phyloP scores from a whole-genome alignment of 2,888 invertebrate species.

The Rhyacophila evoluta region DNA sequence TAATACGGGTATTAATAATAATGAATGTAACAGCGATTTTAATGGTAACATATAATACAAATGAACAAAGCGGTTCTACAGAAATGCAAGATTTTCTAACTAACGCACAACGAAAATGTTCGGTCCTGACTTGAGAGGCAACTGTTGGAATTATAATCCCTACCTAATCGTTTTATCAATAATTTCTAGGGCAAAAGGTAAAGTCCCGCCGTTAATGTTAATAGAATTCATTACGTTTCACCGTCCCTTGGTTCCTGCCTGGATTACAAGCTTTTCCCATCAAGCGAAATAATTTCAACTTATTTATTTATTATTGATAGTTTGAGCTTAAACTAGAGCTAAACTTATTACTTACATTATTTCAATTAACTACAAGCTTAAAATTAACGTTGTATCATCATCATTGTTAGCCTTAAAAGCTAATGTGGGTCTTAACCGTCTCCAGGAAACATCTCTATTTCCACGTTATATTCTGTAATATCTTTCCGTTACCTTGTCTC shows the following conservation, averaged over 20 bases:
- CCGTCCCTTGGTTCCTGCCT: background rate
- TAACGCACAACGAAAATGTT: background rate
- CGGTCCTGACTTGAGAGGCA: conserved; percentile 6
- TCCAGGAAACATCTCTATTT: too few relatives aligned
- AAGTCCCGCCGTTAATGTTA: conserved; percentile 34
- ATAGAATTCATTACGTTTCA: conserved; percentile 36
- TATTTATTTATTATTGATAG: conserved; percentile 11
- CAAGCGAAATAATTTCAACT: background rate
- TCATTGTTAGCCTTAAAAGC: too few relatives aligned
- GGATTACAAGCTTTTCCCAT: conserved; percentile 17
- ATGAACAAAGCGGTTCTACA: background rate
- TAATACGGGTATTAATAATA: background rate
- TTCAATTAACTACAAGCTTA: background rate
- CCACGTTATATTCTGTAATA: too few relatives aligned
- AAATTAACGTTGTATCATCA: too few relatives aligned
- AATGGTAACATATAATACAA: background rate
- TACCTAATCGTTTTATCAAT: conserved; percentile 48
- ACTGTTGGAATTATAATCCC: conserved; percentile 39
- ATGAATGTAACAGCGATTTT: background rate
- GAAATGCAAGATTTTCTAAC: background rate
- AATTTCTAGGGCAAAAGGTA: conserved; percentile 40
- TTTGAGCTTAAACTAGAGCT: too few relatives aligned
- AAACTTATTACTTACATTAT: background rate
- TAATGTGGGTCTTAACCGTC: too few relatives aligned
- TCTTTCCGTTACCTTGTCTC: too few relatives aligned